phyloP scores from a whole-genome alignment of 2,888 invertebrate genomes.

The Ophion costatus region DNA sequence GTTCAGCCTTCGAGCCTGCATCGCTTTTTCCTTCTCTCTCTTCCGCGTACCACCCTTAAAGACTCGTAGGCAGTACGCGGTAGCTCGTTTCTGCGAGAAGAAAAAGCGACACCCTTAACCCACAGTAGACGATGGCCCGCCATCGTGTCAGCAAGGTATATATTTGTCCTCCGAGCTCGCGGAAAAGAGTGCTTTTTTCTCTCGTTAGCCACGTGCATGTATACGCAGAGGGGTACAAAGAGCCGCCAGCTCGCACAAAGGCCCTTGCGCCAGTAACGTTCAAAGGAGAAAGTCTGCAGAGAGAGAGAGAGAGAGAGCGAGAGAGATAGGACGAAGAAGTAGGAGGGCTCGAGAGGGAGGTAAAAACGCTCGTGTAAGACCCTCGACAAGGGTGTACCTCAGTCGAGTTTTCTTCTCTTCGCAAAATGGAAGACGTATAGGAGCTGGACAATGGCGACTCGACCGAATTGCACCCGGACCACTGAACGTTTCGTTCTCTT shows the following conservation, averaged over 20 bases:
- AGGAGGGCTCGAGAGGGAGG: not conserved
- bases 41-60: slow-evolving; percentile 4
- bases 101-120: slow-evolving; percentile 56
- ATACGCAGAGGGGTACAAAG: not conserved
- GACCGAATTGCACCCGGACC: not conserved
- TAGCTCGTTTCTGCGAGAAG: slow-evolving; percentile 45
- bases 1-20: not conserved
- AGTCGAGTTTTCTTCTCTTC: slow-evolving; percentile 41
- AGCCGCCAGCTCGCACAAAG: slow-evolving; percentile 26
- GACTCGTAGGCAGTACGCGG: slow-evolving; percentile 30
- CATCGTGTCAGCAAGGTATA: slow-evolving; percentile 44
- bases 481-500: slow-evolving; percentile 2
- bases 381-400: slow-evolving; percentile 5
- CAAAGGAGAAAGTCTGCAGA: slow-evolving; percentile 50
- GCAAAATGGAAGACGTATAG: slow-evolving; percentile 20
- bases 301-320: slow-evolving; percentile 36
- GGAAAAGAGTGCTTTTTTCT: slow-evolving; percentile 60
- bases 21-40: too few relatives aligned
- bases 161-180: slow-evolving; percentile 61
- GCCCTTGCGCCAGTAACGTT: slow-evolving; percentile 22
- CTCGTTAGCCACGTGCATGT: slow-evolving; percentile 58
- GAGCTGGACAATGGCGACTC: slow-evolving; percentile 3
- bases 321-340: not conserved
- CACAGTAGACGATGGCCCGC: slow-evolving; percentile 21
- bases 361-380: slow-evolving; percentile 14